These are phyloP conservation scores for Eupithecia subumbrata DNA, from an alignment of 2,888 invertebrate genomes.

Conservation along the genomic window DNA sequence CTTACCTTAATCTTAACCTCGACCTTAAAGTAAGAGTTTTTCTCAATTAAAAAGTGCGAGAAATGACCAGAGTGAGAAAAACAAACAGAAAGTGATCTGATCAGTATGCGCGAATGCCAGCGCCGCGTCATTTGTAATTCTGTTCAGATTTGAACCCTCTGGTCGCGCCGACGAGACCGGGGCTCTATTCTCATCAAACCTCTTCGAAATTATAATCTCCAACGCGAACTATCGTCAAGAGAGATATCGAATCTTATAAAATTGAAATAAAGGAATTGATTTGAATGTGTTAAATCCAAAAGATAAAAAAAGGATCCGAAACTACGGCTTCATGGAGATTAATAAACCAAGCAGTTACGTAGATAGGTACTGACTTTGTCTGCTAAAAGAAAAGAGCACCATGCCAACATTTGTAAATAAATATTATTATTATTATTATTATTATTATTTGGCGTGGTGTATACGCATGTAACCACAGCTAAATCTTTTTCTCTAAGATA, in stretches of 20 bases:
- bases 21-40: not conserved
- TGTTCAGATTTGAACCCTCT: not conserved
- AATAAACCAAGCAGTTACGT: no score
- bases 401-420: no score
- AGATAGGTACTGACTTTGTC: no score
- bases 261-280: not conserved
- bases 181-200: not conserved
- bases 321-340: not conserved
- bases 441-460: no score
- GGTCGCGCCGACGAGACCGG: not conserved
- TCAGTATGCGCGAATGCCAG: slow-evolving; percentile 5
- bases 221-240: not conserved
- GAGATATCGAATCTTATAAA: not conserved
- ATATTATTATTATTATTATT: no score
- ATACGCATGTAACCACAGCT: no score
- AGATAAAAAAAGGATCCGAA: no score
- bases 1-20: no score
- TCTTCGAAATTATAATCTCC: not conserved
- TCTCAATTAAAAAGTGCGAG: not conserved
- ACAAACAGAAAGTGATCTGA: not conserved
- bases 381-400: no score
- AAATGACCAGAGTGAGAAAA: not conserved
- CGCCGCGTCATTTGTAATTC: slow-evolving; percentile 7
- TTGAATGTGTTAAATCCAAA: not conserved
- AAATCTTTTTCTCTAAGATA: no score